Evolutionary conservation across 2,797 vertebrate species (phyloP), one percentile per base, ranked within the genome.

Genomic region (Lates japonicus): DNA sequence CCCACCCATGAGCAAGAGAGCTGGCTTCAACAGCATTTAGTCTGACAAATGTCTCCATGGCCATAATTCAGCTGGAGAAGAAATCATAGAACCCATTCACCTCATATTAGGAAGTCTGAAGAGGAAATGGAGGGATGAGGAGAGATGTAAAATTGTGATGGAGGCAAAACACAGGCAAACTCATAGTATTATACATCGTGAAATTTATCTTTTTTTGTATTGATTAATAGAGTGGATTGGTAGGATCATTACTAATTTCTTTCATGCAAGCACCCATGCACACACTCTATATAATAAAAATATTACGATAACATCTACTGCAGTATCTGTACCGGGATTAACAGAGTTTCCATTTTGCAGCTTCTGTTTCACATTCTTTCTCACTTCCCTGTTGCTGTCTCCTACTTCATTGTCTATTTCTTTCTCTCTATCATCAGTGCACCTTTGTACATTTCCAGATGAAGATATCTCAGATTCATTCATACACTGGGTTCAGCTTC

Each of bases 381-480:
- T 65, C 57, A 74, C 29, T 78, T 74, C 19, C 19, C n/a, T 52
- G 35, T 42, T 11, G 7, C 29, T 39, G 41, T 81, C 51, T 68
- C 66, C 20, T 12, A n/a, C 42, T 39, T 83, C 70, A 16, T 54
- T 51, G 55, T 55, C 41, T 20, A 19, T 51, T 31, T 76, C 60
- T 54, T 29, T 48, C 31, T 58, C 58, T 62, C 31, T 17, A 42
- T 48, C 46, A 33, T 58, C 17, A 13, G 37, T 64, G 17, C 55
- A 55, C n/a, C 46, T 76, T 70, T 74, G 55, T 73, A 72, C 73
- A 60, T 74, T 52, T 57, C 72, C 44, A 70, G 62, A 61, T 60
- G 68, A 75, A 69, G 29, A 55, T 46, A 41, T 73, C 76, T 82
- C 68, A 74, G 72, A 76, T 85, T 80, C 81, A 72, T 75, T 84